Evolutionary conservation across 2,888 invertebrate genomes (phyloP).

Genomic region (Eupithecia pulchellata): DNA sequence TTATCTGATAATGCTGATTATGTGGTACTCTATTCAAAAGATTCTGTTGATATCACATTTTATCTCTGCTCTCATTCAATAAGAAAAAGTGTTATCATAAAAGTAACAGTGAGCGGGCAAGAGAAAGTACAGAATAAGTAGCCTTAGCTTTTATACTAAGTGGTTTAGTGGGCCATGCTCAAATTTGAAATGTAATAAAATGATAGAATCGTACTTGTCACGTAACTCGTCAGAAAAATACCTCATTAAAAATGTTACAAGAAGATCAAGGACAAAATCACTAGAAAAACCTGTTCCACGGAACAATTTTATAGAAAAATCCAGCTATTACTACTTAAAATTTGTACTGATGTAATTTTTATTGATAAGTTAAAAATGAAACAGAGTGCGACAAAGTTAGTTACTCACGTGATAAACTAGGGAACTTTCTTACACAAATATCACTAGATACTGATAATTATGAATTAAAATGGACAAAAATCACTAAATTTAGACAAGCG

Average conservation of each 20-base stretch:
- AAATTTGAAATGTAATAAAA: slow-evolving; percentile 20
- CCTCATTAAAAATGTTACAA: slow-evolving; percentile 56
- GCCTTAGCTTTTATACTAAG: slow-evolving; percentile 46
- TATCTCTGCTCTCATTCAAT: slow-evolving; percentile 24
- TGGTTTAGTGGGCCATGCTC: slow-evolving; percentile 59
- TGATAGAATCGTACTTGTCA: slow-evolving; percentile 24
- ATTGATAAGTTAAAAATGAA: neutral
- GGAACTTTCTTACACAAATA: slow-evolving; percentile 46
- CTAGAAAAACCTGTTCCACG: slow-evolving; percentile 69
- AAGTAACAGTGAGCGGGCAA: slow-evolving; percentile 41
- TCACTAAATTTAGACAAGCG: slow-evolving; percentile 49
- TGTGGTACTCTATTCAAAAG: neutral
- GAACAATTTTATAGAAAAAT: slow-evolving; percentile 48
- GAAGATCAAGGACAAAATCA: slow-evolving; percentile 63
- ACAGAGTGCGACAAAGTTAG: neutral
- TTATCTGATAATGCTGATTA: slow-evolving; percentile 25
- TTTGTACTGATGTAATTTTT: neutral
- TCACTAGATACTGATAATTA: slow-evolving; percentile 44
- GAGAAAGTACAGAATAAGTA: slow-evolving; percentile 54
- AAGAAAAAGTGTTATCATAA: slow-evolving; percentile 1
- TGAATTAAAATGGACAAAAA: slow-evolving; percentile 39
- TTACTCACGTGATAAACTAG: slow-evolving; percentile 49
- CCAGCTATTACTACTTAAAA: slow-evolving; percentile 48
- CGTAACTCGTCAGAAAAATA: slow-evolving; percentile 28
- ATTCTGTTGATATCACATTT: neutral